Base-by-base conservation (phyloP, 2,888 invertebrate genomes). In the Drosophila pseudotalamancana region DNA sequence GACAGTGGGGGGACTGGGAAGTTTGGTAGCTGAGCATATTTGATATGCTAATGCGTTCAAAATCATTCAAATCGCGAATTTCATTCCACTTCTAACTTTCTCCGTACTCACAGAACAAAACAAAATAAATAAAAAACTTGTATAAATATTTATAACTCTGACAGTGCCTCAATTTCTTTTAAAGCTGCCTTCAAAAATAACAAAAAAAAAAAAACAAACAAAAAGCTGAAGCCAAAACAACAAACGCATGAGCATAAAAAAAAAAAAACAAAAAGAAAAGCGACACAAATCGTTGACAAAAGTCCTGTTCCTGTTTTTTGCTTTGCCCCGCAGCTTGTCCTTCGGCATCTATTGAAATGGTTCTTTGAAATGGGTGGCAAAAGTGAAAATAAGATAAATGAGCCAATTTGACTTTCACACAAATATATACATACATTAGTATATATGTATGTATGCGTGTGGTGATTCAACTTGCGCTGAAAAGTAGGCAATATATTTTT, bases 301-400 rank as follows among this genome's bases (percentile, higher is more conserved):
- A 43, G 6, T 6, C 45, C 23, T 14, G 3, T 6, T 29, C 4
- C 29, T 19, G 6, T 16, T 19, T n/a, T 8, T 18, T 32, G 4
- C 35, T 12, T 12, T 11, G 12, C 32, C 14, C 25, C 2, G 6
- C 8, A 27, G 9, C 51, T 31, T 19, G 35, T 9, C 12, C 21
- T 35, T 21, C 29, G 29, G 21, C 29, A 18, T 37, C 23, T 50
- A 32, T 68, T n/a, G n/a, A n/a, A n/a, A n/a, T n/a, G n/a, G n/a
- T n/a, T n/a, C n/a, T n/a, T 75, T 69, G 46, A 72, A 54, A 64
- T 69, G 73, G 69, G 54, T 69, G 66, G 45, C 49, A 71, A 76
- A 82, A 68, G 67, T 79, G 73, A 79, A n/a, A 71, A 76, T 62
- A 82, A 79, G 82, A 79, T 82, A 78, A 82, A 82, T 79, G 77